Evolutionary conservation across 2,113 vertebrate species (phyloP).

Genomic region (Myiopsitta monachus): DNA sequence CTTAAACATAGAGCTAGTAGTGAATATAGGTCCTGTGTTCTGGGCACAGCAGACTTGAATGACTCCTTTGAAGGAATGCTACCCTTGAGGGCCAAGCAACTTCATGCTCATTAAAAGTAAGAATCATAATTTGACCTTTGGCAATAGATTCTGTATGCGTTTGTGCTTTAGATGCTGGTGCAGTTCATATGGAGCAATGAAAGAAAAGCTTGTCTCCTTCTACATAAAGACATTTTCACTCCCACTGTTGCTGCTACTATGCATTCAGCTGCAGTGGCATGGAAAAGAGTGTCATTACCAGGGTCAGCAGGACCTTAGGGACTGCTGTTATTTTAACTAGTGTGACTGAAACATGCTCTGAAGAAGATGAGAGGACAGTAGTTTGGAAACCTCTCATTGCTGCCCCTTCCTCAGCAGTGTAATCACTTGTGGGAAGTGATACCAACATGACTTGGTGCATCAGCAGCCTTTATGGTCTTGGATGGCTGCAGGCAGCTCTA

Average conservation of each 20-base stretch:
- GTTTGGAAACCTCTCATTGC: not conserved
- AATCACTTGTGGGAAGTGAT: not conserved
- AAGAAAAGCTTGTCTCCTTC: not conserved
- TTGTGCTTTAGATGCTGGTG: not conserved
- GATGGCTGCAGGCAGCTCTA: slow-evolving; percentile 67
- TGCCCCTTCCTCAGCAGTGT: not conserved
- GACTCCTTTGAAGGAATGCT: slow-evolving; percentile 6
- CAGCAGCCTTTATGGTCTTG: slow-evolving; percentile 15
- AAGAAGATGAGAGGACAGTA: not conserved
- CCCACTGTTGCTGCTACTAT: not conserved
- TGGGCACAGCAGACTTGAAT: not conserved
- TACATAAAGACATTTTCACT: not conserved
- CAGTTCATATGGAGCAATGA: not conserved
- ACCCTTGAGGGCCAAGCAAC: not conserved
- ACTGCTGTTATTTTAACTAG: not conserved
- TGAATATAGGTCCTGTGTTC: not conserved
- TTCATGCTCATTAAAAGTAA: slow-evolving; percentile 23
- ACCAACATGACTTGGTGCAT: not conserved
- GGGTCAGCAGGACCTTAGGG: not conserved
- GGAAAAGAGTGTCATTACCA: not conserved
- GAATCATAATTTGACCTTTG: slow-evolving; percentile 27
- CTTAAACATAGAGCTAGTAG: not conserved
- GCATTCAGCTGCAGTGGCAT: not conserved
- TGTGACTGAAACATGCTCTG: not conserved
- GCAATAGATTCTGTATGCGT: not conserved